phyloP scores from a whole-genome alignment of 2,113 vertebrate species.

The Cyphomyrus discorhynchus region DNA sequence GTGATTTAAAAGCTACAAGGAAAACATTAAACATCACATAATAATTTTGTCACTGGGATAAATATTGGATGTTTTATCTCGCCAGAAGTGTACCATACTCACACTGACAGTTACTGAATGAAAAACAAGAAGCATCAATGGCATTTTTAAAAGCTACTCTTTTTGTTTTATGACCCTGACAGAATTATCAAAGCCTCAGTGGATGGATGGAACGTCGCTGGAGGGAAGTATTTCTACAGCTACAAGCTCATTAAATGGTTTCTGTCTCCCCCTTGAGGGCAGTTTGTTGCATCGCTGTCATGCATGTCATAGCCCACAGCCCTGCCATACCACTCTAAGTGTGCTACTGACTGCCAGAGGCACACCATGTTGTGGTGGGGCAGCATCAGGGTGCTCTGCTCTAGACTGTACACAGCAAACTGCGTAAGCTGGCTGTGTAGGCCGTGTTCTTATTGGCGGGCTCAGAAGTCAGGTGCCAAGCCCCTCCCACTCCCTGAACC shows the following conservation, averaged over 20 bases:
- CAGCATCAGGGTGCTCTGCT: neutral
- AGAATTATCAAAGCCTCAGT: neutral
- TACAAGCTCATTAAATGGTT: neutral
- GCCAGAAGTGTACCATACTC: conserved; percentile 81
- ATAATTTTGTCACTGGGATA: conserved; percentile 63
- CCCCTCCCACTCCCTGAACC: neutral
- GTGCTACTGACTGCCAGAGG: neutral
- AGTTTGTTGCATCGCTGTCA: neutral
- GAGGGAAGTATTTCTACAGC: neutral
- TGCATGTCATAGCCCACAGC: conserved; percentile 32
- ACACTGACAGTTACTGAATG: conserved; percentile 79
- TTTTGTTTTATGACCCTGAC: neutral
- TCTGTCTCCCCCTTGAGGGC: conserved; percentile 38
- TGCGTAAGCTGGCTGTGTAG: neutral
- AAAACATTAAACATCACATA: conserved; percentile 28
- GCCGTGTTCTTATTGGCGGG: neutral
- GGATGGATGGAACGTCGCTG: neutral
- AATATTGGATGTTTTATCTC: conserved; percentile 83
- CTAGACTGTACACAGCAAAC: neutral
- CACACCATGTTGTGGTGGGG: neutral
- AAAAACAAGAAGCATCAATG: conserved; percentile 37
- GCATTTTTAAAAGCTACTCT: conserved; percentile 23
- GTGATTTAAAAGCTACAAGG: conserved; percentile 29
- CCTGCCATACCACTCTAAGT: neutral
- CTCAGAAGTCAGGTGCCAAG: neutral